These are phyloP conservation scores for Rhinogobius similis DNA, from an alignment of 2,113 vertebrate genomes.

Conservation along the genomic window DNA sequence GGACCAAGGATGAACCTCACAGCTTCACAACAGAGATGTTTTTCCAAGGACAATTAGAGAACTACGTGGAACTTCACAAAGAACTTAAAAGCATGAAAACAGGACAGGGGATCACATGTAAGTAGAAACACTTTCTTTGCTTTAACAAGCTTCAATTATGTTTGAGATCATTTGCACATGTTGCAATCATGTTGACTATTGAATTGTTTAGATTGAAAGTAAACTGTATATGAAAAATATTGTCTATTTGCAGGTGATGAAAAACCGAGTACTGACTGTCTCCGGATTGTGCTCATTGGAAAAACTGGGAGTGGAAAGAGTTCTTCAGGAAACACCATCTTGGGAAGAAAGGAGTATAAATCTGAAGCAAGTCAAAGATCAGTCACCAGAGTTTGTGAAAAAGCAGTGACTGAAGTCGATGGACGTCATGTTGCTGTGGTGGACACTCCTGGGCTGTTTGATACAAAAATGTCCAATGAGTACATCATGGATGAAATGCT, in stretches of 20 bases:
- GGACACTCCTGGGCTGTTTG: slow-evolving; percentile 3
- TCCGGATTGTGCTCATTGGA: not conserved
- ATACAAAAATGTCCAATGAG: not conserved
- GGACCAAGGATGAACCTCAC: not conserved
- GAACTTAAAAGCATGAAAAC: not conserved
- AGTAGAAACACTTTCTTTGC: not conserved
- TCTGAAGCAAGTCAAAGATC: not conserved
- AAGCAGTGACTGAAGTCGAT: not conserved
- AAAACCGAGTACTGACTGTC: not conserved
- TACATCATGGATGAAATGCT: not conserved
- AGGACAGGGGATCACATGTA: not conserved
- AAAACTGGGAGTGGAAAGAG: not conserved
- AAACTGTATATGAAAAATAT: not conserved
- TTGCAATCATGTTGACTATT: no score
- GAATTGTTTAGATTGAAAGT: no score
- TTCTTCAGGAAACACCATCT: not conserved
- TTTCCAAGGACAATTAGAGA: not conserved
- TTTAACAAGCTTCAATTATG: no score
- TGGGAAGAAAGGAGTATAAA: not conserved
- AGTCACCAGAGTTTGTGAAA: not conserved
- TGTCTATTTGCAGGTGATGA: not conserved
- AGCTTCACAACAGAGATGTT: not conserved
- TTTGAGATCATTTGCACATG: no score
- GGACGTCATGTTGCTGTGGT: not conserved
- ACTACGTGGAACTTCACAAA: not conserved